Percentiles rank a stretch among this genome's conserved stretches.
phyloP scores from a whole-genome alignment of 2,113 vertebrate genomes.

The Alaudala cheleensis region DNA sequence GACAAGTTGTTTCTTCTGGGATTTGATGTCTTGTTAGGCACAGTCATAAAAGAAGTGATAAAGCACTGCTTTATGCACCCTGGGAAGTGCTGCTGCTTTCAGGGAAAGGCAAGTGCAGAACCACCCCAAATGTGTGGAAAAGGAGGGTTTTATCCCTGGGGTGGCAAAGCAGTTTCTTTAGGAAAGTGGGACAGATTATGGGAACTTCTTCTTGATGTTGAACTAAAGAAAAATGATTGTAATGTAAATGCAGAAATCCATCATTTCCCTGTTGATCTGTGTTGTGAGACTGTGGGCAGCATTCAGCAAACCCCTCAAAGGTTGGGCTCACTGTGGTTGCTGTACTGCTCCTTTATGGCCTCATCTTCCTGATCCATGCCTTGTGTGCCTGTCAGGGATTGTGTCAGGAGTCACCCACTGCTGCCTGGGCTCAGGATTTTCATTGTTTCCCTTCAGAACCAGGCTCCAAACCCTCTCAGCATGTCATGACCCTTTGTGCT shows the following conservation, averaged over 20 bases:
- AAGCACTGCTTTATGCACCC: neutral
- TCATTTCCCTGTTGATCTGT: neutral
- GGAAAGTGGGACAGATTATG: neutral
- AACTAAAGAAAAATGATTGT: neutral
- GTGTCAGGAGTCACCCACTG: neutral
- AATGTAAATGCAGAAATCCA: neutral
- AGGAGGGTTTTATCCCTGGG: neutral
- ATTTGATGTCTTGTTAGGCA: conserved; percentile 29
- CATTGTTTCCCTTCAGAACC: neutral
- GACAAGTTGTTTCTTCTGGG: conserved; percentile 16
- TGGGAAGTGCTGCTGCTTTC: neutral
- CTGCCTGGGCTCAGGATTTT: neutral
- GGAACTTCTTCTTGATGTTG: neutral
- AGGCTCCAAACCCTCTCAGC: neutral
- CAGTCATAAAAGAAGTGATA: neutral
- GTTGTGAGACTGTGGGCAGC: neutral
- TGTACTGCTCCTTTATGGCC: neutral
- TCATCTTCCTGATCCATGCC: neutral
- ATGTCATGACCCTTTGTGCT: fast-evolving
- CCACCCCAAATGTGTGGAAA: neutral
- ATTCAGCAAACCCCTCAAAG: neutral
- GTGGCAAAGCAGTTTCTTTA: neutral
- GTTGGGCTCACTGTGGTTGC: fast-evolving
- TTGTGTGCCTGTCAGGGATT: neutral
- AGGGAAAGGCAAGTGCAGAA: neutral